These are phyloP conservation scores for Ephydatia muelleri DNA, from an alignment of 37 sponge, comb jelly and placozoan genomes.

Conservation along the genomic window DNA sequence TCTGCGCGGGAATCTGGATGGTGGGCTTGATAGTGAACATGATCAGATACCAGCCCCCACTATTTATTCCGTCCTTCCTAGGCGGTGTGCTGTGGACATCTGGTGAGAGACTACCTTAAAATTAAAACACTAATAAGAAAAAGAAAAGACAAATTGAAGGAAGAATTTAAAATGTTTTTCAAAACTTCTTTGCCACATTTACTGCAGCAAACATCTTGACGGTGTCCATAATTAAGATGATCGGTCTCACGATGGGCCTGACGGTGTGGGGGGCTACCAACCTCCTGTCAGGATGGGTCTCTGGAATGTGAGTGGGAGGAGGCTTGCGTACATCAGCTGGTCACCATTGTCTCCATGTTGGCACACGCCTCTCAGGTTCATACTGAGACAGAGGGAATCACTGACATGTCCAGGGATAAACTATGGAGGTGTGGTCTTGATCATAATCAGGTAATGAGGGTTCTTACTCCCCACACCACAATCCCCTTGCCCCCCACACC, in stretches of 20 bases:
- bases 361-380: slow-evolving; percentile 22
- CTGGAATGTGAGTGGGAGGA: slow-evolving; percentile 50
- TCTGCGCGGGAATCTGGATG: slow-evolving; percentile 90
- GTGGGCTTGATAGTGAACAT: slow-evolving; percentile 75
- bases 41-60: slow-evolving; percentile 50
- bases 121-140: no score
- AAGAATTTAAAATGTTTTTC: not conserved
- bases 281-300: slow-evolving; percentile 77
- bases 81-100: slow-evolving; percentile 82
- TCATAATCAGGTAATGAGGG: slow-evolving; percentile 42
- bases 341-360: not conserved
- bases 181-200: not conserved
- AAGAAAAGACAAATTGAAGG: not conserved
- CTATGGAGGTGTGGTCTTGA: slow-evolving; percentile 51
- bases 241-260: slow-evolving; percentile 86
- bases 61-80: slow-evolving; percentile 57
- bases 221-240: slow-evolving; percentile 81
- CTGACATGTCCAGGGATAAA: slow-evolving; percentile 32
- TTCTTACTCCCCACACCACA: not conserved
- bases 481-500: not conserved
- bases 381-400: slow-evolving; percentile 10
- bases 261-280: slow-evolving; percentile 82
- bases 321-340: not conserved
- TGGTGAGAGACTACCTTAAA: slow-evolving; percentile 29
- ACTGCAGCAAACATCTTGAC: slow-evolving; percentile 63